A percentile compares a stretch with the other conserved stretches of the same genome.
Evolutionary conservation across 37 sponge, comb jelly and placozoan species (phyloP).

Genomic region (Lycopodina hypogea): DNA sequence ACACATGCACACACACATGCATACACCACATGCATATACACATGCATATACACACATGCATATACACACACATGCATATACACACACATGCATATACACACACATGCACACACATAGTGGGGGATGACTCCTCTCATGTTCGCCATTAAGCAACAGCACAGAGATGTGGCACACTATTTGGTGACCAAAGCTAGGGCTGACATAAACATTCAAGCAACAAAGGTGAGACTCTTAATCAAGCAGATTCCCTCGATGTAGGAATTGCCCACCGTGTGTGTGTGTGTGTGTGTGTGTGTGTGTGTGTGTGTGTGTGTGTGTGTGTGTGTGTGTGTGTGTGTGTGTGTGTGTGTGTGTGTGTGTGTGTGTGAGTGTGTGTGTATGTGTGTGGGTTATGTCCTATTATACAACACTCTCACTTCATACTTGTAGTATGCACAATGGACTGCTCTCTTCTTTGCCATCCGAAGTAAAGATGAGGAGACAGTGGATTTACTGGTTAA

Average conservation of each 20-base stretch:
- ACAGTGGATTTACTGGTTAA: background rate
- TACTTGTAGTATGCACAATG: slow-evolving; percentile 3
- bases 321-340: too few relatives aligned
- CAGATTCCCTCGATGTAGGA: too few relatives aligned
- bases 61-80: too few relatives aligned
- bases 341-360: too few relatives aligned
- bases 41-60: too few relatives aligned
- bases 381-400: background rate
- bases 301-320: too few relatives aligned
- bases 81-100: too few relatives aligned
- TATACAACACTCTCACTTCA: background rate
- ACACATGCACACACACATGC: too few relatives aligned
- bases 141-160: background rate
- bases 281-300: too few relatives aligned
- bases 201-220: background rate
- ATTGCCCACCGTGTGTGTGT: background rate
- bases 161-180: background rate
- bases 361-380: background rate
- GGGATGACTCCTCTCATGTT: slow-evolving; percentile 28
- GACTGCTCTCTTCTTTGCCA: slow-evolving; percentile 15
- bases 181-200: background rate
- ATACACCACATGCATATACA: too few relatives aligned
- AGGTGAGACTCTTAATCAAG: background rate
- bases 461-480: background rate
- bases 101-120: too few relatives aligned